Base-by-base conservation (phyloP, 2,797 vertebrate species). In the Lophius americanus region DNA sequence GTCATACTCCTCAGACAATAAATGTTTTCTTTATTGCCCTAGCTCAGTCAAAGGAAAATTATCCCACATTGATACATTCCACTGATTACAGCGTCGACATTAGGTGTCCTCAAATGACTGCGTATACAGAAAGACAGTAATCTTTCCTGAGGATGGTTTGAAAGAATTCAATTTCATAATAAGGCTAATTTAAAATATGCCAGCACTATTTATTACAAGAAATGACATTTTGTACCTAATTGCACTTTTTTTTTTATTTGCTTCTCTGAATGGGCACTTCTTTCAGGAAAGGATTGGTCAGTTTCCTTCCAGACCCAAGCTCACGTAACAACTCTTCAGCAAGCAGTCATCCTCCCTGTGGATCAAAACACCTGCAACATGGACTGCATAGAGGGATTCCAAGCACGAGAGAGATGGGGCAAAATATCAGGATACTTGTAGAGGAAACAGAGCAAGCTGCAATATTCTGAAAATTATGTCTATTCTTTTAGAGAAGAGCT, bases 251-350 rank as follows among this genome's bases (percentile, higher is more conserved):
- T 33, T 72, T 14, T 9, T 41, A 33, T 72, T 14, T 54, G 5
- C 5, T 3, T 0, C 32, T 2, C 10, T 65, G 43, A 44, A 11
- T 12, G 10, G 2, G 10, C 8, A 82, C 38, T 82, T 85, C 57
- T 89, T 88, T 65, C 73, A 89, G 87, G 73, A 64, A 56, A 61
- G 32, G 48, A 79, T 2, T 65, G 53, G 71, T 59, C 70, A 39
- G 70, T 73, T 60, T 32, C 38, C 73, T 50, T 54, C 14, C 59
- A 65, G 49, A 60, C 74, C 9, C 10, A 64, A 60, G 60, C 48
- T 64, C 57, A 42, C 3, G 3, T 64, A 68, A 56, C 66, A 63
- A 47, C 71, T 71, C 73, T 55, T 73, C 68, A 56, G 55, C 61
- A 51, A 51, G 62, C 60, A 49, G 35, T 61, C 70, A 5, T 59